These are phyloP conservation scores for Ctenomys sociabilis DNA, from an alignment of 2,113 vertebrate species.

Conservation along the genomic window DNA sequence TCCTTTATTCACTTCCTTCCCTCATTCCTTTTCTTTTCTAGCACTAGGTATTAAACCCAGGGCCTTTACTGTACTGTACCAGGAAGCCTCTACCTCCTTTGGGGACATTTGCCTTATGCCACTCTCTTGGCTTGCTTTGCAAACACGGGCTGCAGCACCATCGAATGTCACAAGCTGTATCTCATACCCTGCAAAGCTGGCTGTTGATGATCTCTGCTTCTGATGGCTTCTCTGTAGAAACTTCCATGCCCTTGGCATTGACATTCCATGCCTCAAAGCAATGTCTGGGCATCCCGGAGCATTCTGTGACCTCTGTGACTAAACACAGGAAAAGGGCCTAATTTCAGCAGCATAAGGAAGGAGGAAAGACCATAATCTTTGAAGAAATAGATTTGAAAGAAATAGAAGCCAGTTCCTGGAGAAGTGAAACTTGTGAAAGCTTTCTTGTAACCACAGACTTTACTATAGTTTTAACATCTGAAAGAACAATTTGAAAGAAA, in stretches of 20 bases:
- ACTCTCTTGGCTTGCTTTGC: neutral
- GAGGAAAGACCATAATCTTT: neutral
- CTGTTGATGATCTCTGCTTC: neutral
- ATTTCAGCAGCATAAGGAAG: neutral
- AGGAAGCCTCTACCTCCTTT: neutral
- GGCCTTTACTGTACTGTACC: neutral
- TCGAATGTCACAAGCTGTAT: no score
- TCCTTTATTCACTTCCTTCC: neutral
- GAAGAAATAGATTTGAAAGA: conserved; percentile 2
- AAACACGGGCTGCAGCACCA: neutral
- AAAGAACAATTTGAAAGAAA: conserved; percentile 55
- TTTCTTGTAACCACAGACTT: conserved; percentile 1
- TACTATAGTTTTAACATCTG: neutral
- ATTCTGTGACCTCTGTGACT: neutral
- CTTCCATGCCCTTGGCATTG: neutral
- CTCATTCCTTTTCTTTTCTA: neutral
- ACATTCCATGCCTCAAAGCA: neutral
- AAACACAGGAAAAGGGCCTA: neutral
- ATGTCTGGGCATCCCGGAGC: neutral
- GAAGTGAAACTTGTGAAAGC: neutral
- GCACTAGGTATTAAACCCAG: neutral
- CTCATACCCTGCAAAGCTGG: neutral
- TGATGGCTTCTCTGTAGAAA: neutral
- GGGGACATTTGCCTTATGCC: neutral
- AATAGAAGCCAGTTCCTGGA: conserved; percentile 12